Base-by-base conservation (phyloP, 2,888 invertebrate species). In the Gymnosoma rotundatum region DNA sequence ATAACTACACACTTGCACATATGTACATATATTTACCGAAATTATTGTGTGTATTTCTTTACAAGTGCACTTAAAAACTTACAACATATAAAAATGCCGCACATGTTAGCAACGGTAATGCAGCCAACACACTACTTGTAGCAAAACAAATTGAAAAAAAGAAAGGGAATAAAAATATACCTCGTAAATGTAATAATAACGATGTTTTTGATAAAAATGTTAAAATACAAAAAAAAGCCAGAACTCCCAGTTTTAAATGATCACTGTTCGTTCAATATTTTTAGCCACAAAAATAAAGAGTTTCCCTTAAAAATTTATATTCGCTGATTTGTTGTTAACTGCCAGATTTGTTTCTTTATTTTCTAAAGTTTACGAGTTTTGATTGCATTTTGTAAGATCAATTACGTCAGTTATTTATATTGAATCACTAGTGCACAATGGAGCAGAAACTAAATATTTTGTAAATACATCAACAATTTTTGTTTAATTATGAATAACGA, bases 171-270 rank as follows among this genome's bases (percentile, higher is more conserved):
- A 72, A 25, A 32, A 61, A 54, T 32, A 72, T 48, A 14, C 8
- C 5, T 61, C 56, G 18, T 63, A 20, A 60, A 70, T 69, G 48
- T 69, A 56, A 76, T 67, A 78, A 81, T 66, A 84, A 74, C 74
- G 42, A 81, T 74, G 52, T 66, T 60, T 25, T 25, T 78, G 84
- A 84, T 84, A 84, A 78, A 81, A 78, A 81, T 81, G 73, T 69
- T 67, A 78, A 81, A 78, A 58, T 58, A 73, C 18, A 25, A 32
- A 74, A 50, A 38, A 45, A 45, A 38, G 69, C 70, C 25, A 25
- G 25, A 25, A 25, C 14, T 14, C 25, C 32, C 25, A 14, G 25
- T 63, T 72, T 52, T 64, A 58, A 45, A 58, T 69, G 48, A 83
- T 66, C 56, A 4, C n/a, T 38, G n/a, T 8, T 16, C 58, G 25